These are phyloP conservation scores for Astropecten irregularis DNA, from an alignment of 53 echinoderm and acorn worm genomes.

Conservation along the genomic window DNA sequence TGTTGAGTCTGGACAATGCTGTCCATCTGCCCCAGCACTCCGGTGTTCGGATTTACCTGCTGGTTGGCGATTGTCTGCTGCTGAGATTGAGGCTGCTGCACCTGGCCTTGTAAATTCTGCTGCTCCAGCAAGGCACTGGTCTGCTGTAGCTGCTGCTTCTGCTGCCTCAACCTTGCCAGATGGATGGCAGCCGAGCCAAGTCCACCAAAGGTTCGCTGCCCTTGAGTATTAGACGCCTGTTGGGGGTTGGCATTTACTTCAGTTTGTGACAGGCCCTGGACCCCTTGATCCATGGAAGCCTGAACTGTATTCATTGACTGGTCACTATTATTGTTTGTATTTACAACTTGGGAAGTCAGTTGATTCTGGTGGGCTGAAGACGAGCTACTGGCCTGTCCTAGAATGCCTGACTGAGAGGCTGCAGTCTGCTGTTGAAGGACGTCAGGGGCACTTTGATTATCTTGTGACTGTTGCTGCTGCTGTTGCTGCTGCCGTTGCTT, in stretches of 20 bases:
- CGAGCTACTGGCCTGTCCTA: not conserved
- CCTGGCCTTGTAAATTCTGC: not conserved
- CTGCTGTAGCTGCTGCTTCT: constrained; percentile 10
- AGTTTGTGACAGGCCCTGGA: not conserved
- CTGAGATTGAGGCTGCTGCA: not conserved
- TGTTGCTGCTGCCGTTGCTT: constrained; percentile 24
- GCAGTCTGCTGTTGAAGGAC: not conserved
- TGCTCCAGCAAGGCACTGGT: constrained; percentile 7
- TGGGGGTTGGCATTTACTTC: not conserved
- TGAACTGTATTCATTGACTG: constrained; percentile 4
- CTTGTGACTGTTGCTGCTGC: constrained; percentile 20
- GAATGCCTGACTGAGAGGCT: not conserved
- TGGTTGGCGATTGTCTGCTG: not conserved
- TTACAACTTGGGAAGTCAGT: constrained; percentile 1
- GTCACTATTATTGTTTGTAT: constrained; percentile 39
- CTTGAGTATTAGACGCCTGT: constrained; percentile 1
- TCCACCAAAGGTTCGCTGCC: constrained; percentile 16
- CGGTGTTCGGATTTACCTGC: too few species aligned
- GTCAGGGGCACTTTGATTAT: constrained; percentile 12
- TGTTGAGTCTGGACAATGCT: constrained; percentile 7
- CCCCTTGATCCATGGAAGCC: not conserved
- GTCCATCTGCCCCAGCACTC: not conserved
- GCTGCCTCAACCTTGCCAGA: constrained; percentile 32
- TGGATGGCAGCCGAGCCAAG: constrained; percentile 39
- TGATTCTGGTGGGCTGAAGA: not conserved